A percentile compares a stretch with the other conserved stretches of the same genome.
These are phyloP conservation scores for Cyanoderma ruficeps DNA, from an alignment of 2,113 vertebrate species.

Conservation along the genomic window DNA sequence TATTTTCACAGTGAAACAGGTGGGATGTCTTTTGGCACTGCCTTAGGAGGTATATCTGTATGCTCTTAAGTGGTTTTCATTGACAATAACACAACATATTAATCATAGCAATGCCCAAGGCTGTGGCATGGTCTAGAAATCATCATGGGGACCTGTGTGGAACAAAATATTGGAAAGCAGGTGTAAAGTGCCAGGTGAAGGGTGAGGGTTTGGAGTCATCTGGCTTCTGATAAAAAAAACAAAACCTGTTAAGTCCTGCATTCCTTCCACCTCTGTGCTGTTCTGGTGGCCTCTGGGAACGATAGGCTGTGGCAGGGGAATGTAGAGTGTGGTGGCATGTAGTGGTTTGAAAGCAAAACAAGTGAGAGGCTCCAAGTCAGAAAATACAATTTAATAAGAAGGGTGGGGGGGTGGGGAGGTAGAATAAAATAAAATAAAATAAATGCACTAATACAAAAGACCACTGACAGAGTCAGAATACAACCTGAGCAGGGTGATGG, in stretches of 20 bases:
- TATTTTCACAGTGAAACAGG: background rate
- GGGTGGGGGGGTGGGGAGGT: no score
- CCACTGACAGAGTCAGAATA: no score
- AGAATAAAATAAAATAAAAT: no score
- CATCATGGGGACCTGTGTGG: background rate
- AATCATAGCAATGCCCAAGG: background rate
- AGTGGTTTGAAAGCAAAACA: no score
- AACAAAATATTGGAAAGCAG: background rate
- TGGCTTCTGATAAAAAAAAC: background rate
- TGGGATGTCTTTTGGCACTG: background rate
- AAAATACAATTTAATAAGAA: no score
- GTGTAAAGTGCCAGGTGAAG: background rate
- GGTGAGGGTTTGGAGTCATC: background rate
- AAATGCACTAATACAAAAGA: no score
- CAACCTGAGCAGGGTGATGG: no score
- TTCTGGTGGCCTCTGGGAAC: background rate
- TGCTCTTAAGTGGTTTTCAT: background rate
- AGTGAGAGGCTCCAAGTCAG: no score
- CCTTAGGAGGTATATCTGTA: background rate
- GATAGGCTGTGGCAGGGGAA: background rate
- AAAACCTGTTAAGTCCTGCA: background rate
- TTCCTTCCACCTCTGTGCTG: background rate
- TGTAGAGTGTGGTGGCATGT: fast-evolving
- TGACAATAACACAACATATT: background rate
- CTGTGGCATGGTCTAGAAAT: background rate